A percentile compares a stretch with the other conserved stretches of the same genome.
Evolutionary conservation across 2,797 vertebrate genomes (phyloP).

Genomic region (Simalia tracyae): DNA sequence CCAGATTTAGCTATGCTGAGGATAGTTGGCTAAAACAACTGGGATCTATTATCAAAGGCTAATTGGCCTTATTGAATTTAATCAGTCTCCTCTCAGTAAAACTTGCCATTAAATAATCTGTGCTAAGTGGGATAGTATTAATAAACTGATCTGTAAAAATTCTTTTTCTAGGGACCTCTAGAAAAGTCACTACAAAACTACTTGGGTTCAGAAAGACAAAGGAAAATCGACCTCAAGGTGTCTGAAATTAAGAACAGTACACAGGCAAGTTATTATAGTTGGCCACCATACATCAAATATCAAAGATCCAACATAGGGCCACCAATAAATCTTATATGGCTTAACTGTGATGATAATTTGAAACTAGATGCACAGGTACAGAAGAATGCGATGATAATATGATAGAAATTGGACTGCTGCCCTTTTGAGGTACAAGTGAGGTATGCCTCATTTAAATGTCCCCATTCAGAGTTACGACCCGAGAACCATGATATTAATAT

Average conservation of each 20-base stretch:
- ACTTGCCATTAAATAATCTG: background rate
- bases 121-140: background rate
- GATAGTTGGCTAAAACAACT: no score
- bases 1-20: no score
- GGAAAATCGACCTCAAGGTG: constrained; percentile 88
- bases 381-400: background rate
- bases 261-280: constrained; percentile 77
- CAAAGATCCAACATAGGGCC: no score
- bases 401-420: background rate
- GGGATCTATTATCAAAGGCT: background rate
- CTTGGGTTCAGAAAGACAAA: constrained; percentile 86
- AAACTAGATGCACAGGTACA: background rate
- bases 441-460: background rate
- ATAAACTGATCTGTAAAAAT: background rate
- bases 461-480: background rate
- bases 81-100: background rate
- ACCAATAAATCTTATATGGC: background rate
- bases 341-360: background rate
- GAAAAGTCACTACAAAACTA: constrained; percentile 91
- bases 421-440: background rate
- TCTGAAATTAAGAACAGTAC: constrained; percentile 86
- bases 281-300: background rate
- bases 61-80: background rate
- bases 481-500: background rate
- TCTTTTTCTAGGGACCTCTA: constrained; percentile 82